Conservation (phyloP, 2,797 vertebrate species). For the Sorex maritimensis region DNA sequence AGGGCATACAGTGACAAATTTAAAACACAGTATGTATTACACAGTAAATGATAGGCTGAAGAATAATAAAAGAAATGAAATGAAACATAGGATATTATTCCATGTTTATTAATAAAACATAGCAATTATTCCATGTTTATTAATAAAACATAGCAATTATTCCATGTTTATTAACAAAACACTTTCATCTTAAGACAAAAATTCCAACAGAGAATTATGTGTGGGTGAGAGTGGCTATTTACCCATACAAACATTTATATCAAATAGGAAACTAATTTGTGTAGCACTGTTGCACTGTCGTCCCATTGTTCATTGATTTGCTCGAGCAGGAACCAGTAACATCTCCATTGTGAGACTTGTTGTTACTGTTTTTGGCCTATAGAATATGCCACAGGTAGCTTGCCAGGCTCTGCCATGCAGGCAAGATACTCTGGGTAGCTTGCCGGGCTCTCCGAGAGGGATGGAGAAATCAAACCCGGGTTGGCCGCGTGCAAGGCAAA, state of each 20-base stretch:
- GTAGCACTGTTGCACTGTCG: too few species aligned
- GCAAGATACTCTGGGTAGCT: too few species aligned
- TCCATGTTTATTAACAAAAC: slow-evolving; percentile 81
- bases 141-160: slow-evolving; percentile 73
- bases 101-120: slow-evolving; percentile 81
- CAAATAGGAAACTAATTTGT: slow-evolving; percentile 38
- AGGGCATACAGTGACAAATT: background rate
- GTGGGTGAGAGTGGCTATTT: fast-evolving
- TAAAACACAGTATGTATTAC: slow-evolving; percentile 51
- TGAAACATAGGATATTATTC: slow-evolving; percentile 64
- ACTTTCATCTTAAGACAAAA: slow-evolving; percentile 85
- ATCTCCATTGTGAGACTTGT: too few species aligned
- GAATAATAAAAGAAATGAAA: slow-evolving; percentile 63
- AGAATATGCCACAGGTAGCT: too few species aligned
- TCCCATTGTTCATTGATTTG: too few species aligned
- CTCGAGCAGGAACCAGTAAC: too few species aligned
- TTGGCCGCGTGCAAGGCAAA: too few species aligned
- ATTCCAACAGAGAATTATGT: slow-evolving; percentile 52
- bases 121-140: slow-evolving; percentile 66
- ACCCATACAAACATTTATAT: background rate
- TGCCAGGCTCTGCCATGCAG: too few species aligned
- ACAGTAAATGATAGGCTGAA: slow-evolving; percentile 50
- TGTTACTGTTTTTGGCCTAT: too few species aligned
- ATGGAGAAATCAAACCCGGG: too few species aligned
- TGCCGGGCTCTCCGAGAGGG: too few species aligned